Evolutionary conservation across 2,888 invertebrate genomes (phyloP).

Genomic region (Drosophila silvestris): DNA sequence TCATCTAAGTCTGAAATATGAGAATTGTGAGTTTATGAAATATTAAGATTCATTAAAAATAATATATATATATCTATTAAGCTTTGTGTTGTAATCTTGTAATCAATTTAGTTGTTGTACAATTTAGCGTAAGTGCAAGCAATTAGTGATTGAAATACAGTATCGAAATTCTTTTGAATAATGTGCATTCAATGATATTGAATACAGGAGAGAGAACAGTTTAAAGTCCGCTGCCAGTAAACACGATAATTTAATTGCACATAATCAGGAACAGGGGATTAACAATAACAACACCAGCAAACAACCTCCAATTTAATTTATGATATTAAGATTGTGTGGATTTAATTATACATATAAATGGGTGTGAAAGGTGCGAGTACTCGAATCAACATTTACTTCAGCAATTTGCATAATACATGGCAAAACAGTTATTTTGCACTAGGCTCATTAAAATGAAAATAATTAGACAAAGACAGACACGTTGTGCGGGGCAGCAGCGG

Average conservation of each 20-base stretch:
- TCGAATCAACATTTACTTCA: constrained; percentile 28
- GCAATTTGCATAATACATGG: constrained; percentile 22
- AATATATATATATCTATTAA: background rate
- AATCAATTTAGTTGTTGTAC: background rate
- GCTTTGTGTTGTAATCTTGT: background rate
- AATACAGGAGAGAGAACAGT: no score
- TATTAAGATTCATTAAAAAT: background rate
- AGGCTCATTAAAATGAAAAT: constrained; percentile 33
- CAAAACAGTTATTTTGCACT: constrained; percentile 7
- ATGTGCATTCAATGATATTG: background rate
- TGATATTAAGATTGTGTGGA: constrained; percentile 28
- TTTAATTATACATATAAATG: constrained; percentile 16
- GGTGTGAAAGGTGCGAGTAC: constrained; percentile 18
- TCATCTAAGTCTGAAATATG: background rate
- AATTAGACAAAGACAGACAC: constrained; percentile 36
- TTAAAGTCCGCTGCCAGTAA: constrained; percentile 12
- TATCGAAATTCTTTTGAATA: constrained; percentile 12
- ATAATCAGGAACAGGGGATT: constrained; percentile 4
- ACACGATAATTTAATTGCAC: constrained; percentile 25
- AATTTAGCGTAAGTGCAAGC: constrained; percentile 1
- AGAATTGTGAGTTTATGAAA: background rate
- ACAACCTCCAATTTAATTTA: constrained; percentile 20
- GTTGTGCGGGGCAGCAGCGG: constrained; percentile 24
- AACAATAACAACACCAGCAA: background rate
- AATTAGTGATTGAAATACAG: constrained; percentile 8